Conservation (phyloP, 2,888 invertebrate genomes). For the Desoria tigrina region DNA sequence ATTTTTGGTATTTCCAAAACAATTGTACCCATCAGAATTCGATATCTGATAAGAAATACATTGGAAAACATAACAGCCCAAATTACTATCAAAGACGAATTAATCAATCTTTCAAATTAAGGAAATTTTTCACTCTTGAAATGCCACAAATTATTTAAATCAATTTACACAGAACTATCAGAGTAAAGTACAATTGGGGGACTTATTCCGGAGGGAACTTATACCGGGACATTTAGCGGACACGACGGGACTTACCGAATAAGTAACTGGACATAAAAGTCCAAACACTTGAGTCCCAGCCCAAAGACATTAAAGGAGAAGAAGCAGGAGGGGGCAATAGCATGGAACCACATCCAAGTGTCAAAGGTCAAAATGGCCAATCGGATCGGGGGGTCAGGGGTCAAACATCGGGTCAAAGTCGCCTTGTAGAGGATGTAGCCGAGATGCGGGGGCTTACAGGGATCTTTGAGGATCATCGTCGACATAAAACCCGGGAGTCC, state of each 20-base stretch:
- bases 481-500: constrained; percentile 30
- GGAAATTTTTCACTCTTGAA: no score
- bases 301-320: constrained; percentile 29
- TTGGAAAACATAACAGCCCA: no score
- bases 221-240: no score
- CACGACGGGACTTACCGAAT: constrained; percentile 13
- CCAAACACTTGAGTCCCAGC: constrained; percentile 32
- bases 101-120: no score
- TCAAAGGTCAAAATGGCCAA: constrained; percentile 24
- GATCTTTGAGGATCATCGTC: constrained; percentile 30
- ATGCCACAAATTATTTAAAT: no score
- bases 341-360: constrained; percentile 29
- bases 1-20: no score
- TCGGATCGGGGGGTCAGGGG: not conserved
- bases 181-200: no score
- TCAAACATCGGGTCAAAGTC: not conserved
- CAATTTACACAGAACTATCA: no score
- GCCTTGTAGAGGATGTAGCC: constrained; percentile 32
- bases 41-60: no score
- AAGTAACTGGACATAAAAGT: constrained; percentile 22
- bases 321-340: constrained; percentile 33
- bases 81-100: no score
- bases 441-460: constrained; percentile 39
- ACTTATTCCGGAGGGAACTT: no score
- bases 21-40: no score